Percentiles rank a stretch among this genome's conserved stretches.
These are phyloP conservation scores for Palythoa caribaeorum DNA, from an alignment of 92 coral and sea anemone species.

Conservation along the genomic window DNA sequence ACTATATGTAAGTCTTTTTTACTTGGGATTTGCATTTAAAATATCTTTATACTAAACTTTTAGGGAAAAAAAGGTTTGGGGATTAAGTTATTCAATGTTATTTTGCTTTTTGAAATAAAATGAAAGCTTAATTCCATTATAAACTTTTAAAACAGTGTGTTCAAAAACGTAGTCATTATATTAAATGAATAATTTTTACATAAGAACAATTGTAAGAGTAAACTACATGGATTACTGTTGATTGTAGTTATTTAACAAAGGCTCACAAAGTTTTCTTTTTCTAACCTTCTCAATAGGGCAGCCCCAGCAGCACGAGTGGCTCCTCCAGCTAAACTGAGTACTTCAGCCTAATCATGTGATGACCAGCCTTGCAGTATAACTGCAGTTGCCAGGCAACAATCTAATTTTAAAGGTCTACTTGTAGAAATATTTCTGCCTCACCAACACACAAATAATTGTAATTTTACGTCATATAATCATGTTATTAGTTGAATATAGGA, in stretches of 20 bases:
- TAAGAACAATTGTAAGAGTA: background rate
- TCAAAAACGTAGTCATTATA: no score
- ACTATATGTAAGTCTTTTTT: slow-evolving; percentile 50
- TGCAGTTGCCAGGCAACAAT: slow-evolving; percentile 41
- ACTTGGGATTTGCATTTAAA: background rate
- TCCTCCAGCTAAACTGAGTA: slow-evolving; percentile 77
- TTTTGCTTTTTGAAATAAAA: no score
- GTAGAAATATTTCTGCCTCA: background rate
- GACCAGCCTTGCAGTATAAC: slow-evolving; percentile 9
- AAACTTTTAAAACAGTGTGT: no score
- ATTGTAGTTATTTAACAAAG: background rate
- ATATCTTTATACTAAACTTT: background rate
- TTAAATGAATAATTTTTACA: background rate
- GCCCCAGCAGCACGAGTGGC: slow-evolving; percentile 72
- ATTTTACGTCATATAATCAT: background rate
- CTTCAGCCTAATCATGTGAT: slow-evolving; percentile 67
- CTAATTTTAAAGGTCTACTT: background rate
- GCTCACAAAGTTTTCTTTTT: background rate
- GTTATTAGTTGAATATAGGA: background rate
- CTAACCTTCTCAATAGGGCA: slow-evolving; percentile 12
- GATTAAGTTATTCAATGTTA: no score
- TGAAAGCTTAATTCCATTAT: no score
- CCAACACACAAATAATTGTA: background rate
- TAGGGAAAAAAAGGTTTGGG: background rate
- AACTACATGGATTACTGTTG: background rate